Conservation (phyloP, 2,113 vertebrate genomes). For the Sinocyclocheilus maitianheensis region DNA sequence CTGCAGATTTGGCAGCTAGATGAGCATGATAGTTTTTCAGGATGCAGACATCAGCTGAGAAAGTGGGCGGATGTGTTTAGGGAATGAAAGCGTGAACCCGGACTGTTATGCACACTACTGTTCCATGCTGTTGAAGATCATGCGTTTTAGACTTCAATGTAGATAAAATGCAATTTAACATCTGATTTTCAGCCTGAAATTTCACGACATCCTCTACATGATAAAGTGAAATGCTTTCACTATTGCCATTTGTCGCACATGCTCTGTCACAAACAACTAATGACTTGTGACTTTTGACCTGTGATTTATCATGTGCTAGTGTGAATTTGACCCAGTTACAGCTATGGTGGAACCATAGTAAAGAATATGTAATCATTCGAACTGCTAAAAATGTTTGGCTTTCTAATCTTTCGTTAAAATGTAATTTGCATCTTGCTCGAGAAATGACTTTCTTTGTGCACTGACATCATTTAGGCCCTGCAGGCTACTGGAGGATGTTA, state of each 20-base stretch:
- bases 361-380: not conserved
- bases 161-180: not conserved
- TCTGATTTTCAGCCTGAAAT: not conserved
- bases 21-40: constrained; percentile 12
- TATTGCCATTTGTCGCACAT: not conserved
- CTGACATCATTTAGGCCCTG: not conserved
- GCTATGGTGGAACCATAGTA: not conserved
- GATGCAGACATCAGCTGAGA: constrained; percentile 31
- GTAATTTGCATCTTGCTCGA: not conserved
- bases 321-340: not conserved
- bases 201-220: not conserved
- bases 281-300: not conserved
- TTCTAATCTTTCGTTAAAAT: not conserved
- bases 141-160: not conserved
- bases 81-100: constrained; percentile 2
- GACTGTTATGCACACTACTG: not conserved
- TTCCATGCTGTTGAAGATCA: not conserved
- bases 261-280: not conserved
- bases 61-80: constrained; percentile 14
- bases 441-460: not conserved
- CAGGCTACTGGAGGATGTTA: not conserved
- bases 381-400: not conserved
- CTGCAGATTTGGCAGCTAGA: constrained; percentile 29
- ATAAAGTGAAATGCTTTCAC: not conserved
- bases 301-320: not conserved